These are phyloP conservation scores for Coendou prehensilis DNA, from an alignment of 2,797 vertebrate genomes.

Conservation along the genomic window DNA sequence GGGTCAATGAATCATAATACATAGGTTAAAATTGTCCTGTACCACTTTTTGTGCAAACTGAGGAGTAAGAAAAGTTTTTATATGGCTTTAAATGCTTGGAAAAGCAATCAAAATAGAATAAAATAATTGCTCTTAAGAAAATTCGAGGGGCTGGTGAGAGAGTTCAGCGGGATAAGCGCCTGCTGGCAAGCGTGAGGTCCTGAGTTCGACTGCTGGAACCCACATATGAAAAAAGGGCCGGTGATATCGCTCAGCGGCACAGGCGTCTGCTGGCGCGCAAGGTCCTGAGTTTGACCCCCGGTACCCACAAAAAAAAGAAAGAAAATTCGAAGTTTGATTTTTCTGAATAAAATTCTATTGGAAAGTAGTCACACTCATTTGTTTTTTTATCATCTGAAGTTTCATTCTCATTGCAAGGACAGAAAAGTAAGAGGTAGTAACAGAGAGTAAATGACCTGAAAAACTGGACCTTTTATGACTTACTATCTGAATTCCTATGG, in stretches of 20 bases:
- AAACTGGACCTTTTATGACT: background rate
- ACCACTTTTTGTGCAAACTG: background rate
- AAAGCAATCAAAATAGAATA: background rate
- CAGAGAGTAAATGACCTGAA: background rate
- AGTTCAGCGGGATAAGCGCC: too few relatives aligned
- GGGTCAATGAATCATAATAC: background rate
- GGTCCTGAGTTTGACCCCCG: too few relatives aligned
- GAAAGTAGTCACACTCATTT: background rate
- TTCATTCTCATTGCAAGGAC: background rate
- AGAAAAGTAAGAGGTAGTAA: background rate
- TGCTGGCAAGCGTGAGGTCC: too few relatives aligned
- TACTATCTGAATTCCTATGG: background rate
- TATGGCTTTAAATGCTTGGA: background rate
- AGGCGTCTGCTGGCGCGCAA: too few relatives aligned
- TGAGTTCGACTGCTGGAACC: too few relatives aligned
- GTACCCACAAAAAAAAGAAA: too few relatives aligned
- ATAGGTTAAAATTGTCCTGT: background rate
- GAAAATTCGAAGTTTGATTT: background rate
- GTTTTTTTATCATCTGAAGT: background rate
- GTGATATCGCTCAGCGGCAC: too few relatives aligned
- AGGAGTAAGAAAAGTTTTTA: background rate
- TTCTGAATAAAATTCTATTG: background rate
- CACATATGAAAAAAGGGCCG: too few relatives aligned
- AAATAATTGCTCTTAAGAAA: background rate
- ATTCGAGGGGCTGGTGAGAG: background rate